Percentiles rank a stretch among this genome's conserved stretches.
phyloP scores from a whole-genome alignment of 2,888 invertebrate genomes.

The Drosophila lacicola region DNA sequence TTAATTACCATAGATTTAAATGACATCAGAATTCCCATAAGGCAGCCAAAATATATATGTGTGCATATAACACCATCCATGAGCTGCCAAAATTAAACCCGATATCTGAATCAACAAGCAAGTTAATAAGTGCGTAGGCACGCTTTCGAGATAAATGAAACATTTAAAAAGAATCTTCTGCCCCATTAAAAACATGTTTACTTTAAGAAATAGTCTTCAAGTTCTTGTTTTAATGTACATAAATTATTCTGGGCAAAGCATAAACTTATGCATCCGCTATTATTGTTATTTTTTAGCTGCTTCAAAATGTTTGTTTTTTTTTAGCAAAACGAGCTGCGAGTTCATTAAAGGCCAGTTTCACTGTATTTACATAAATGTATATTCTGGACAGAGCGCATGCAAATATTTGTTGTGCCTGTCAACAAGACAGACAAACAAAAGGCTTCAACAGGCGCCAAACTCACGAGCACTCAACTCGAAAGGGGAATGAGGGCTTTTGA shows the following conservation, averaged over 20 bases:
- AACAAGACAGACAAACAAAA: constrained; percentile 35
- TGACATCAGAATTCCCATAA: constrained; percentile 40
- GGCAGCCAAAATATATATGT: constrained; percentile 19
- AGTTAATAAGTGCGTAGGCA: constrained; percentile 24
- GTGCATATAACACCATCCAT: constrained; percentile 6
- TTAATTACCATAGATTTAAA: constrained; percentile 79
- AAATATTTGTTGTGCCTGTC: constrained; percentile 60
- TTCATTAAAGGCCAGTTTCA: constrained; percentile 6
- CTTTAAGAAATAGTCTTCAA: neutral
- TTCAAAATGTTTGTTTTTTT: neutral
- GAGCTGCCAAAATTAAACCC: constrained; percentile 27
- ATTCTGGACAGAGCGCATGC: constrained; percentile 42
- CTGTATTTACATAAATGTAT: constrained; percentile 27
- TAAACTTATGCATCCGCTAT: neutral
- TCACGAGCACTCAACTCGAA: neutral
- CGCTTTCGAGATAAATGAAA: neutral
- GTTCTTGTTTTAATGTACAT: neutral
- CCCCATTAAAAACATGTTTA: neutral
- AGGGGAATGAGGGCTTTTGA: constrained; percentile 4
- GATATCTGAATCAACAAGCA: constrained; percentile 19
- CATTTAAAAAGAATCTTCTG: too few relatives aligned
- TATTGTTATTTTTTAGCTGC: neutral
- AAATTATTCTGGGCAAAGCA: neutral
- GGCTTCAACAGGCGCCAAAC: constrained; percentile 38
- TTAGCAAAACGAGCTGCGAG: neutral